Conservation (phyloP, 1,140 invertebrate species). For the Delia radicum region DNA sequence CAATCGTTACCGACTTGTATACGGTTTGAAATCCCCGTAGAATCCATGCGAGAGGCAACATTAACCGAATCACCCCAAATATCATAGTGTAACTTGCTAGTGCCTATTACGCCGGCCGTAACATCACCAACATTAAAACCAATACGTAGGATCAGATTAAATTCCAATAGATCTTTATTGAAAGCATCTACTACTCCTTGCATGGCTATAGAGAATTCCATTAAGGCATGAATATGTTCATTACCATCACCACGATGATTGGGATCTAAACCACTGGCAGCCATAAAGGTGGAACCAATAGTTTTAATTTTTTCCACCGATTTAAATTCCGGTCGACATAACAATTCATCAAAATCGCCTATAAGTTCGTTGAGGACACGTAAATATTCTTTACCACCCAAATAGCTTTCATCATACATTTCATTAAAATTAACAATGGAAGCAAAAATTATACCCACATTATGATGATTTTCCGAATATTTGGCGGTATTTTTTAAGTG, state of each 20-base stretch:
- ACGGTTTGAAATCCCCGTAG: conserved; percentile 79
- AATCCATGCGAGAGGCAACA: conserved; percentile 95
- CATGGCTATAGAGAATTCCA: conserved; percentile 88
- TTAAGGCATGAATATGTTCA: conserved; percentile 79
- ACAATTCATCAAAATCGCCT: conserved; percentile 91
- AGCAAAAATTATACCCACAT: conserved; percentile 92
- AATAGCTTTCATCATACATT: conserved; percentile 93
- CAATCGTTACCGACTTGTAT: conserved; percentile 84
- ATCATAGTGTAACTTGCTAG: conserved; percentile 93
- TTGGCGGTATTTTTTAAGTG: conserved; percentile 89
- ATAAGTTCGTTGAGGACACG: conserved; percentile 93
- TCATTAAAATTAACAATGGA: conserved; percentile 95
- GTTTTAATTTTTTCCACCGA: conserved; percentile 98
- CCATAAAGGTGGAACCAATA: conserved; percentile 97
- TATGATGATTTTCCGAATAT: conserved; percentile 93
- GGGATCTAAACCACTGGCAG: conserved; percentile 89
- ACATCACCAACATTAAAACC: conserved; percentile 86
- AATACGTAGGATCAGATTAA: conserved; percentile 89
- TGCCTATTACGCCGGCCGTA: conserved; percentile 94
- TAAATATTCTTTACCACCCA: conserved; percentile 89
- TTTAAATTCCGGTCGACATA: conserved; percentile 78
- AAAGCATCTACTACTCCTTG: conserved; percentile 84
- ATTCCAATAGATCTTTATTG: conserved; percentile 83
- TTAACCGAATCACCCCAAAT: conserved; percentile 99
- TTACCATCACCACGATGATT: conserved; percentile 67